Conservation (phyloP, 64 coral and sea anemone species). For the Hydrozoanthus tunicans region DNA sequence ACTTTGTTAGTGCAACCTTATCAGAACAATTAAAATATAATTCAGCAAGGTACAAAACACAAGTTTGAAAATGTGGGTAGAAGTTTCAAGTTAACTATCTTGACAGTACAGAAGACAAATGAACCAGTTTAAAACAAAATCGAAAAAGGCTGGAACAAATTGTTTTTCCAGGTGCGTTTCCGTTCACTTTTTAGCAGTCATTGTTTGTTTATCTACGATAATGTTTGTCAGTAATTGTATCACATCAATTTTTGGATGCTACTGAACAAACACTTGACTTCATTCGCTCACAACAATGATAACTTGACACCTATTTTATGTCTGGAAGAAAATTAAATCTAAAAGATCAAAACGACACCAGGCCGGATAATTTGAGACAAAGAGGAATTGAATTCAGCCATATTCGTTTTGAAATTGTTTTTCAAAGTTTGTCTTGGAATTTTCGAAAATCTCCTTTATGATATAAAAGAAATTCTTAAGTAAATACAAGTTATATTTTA, state of each 20-base stretch:
- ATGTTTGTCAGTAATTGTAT: conserved; percentile 2
- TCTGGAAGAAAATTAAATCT: background rate
- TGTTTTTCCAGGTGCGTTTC: conserved; percentile 31
- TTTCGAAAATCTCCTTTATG: no score
- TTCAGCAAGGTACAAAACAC: no score
- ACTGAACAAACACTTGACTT: conserved; percentile 35
- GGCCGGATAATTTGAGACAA: background rate
- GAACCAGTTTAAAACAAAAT: background rate
- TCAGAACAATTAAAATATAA: no score
- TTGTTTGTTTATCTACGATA: conserved; percentile 6
- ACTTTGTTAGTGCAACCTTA: no score
- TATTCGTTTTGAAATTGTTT: no score
- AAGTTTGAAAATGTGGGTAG: no score
- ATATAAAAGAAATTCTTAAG: no score
- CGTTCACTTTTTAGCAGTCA: background rate
- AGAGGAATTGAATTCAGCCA: background rate
- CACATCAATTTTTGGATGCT: background rate
- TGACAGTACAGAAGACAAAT: no score
- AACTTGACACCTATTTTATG: background rate
- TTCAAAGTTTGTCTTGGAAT: no score
- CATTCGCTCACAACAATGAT: conserved; percentile 3
- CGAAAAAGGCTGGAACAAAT: background rate
- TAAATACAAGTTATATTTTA: no score
- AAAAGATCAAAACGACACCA: background rate
- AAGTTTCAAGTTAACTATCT: no score